These are phyloP conservation scores for Syrista parreyssii DNA, from an alignment of 2,888 invertebrate genomes.

Conservation along the genomic window DNA sequence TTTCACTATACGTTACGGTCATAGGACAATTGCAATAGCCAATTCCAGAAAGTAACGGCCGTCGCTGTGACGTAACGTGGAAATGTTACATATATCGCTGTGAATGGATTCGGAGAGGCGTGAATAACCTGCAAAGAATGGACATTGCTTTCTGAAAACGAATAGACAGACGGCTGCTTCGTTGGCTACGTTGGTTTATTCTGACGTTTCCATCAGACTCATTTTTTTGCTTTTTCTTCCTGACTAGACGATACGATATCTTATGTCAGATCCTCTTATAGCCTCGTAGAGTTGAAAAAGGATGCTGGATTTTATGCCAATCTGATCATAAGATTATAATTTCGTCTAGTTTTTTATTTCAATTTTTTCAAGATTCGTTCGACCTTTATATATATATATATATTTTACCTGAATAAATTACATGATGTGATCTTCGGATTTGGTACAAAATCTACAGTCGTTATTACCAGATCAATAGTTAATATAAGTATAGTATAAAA, in stretches of 20 bases:
- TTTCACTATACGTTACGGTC: not conserved
- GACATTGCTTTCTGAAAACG: not conserved
- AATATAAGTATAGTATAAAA: too few relatives aligned
- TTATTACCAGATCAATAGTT: too few relatives aligned
- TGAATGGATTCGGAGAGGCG: not conserved
- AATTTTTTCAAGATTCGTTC: not conserved
- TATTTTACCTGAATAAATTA: too few relatives aligned
- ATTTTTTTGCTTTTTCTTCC: not conserved
- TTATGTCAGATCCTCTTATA: not conserved
- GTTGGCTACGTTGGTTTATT: not conserved
- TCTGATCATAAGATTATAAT: not conserved
- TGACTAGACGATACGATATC: not conserved
- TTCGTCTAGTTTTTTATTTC: not conserved
- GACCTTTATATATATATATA: too few relatives aligned
- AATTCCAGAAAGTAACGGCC: not conserved
- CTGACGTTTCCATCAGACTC: not conserved
- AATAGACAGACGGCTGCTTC: not conserved
- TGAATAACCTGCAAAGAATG: conserved; percentile 3
- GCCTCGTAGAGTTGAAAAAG: not conserved
- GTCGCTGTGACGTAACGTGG: not conserved
- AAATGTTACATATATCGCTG: not conserved
- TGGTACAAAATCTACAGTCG: too few relatives aligned
- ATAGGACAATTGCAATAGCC: not conserved
- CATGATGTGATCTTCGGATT: too few relatives aligned
- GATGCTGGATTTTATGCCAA: not conserved